phyloP scores from a whole-genome alignment of 2,113 vertebrate species.

The Heterotilapia buettikoferi region DNA sequence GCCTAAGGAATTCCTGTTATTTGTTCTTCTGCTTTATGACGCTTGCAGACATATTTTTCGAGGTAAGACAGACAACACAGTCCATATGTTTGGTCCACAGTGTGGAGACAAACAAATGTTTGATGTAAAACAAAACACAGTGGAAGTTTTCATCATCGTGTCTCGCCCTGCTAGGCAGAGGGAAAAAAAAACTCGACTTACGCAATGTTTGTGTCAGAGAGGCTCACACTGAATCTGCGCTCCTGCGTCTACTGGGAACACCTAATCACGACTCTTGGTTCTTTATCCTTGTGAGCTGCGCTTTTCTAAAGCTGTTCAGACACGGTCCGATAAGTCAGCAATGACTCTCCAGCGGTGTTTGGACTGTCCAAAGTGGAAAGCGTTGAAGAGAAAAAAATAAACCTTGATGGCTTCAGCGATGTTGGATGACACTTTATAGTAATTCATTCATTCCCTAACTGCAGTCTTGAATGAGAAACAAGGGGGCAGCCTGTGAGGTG shows the following conservation, averaged over 20 bases:
- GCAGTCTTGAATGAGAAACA: background rate
- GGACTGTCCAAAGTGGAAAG: background rate
- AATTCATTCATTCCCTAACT: background rate
- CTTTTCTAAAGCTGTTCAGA: constrained; percentile 20
- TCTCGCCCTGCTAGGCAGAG: background rate
- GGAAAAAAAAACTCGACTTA: background rate
- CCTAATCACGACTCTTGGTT: background rate
- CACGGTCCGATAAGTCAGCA: background rate
- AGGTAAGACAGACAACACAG: background rate
- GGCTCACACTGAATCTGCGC: background rate
- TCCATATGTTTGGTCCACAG: constrained; percentile 1
- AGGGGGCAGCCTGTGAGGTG: background rate
- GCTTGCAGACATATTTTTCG: background rate
- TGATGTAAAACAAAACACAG: constrained; percentile 1
- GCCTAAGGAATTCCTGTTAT: constrained; percentile 5
- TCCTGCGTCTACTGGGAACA: background rate
- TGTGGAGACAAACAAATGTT: constrained; percentile 27
- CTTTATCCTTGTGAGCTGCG: background rate
- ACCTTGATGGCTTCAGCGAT: background rate
- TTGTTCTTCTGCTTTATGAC: constrained; percentile 25
- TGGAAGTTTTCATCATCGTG: constrained; percentile 12
- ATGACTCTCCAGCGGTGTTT: background rate
- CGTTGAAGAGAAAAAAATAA: background rate
- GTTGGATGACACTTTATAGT: background rate
- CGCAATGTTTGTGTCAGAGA: constrained; percentile 2